Evolutionary conservation across 2,113 vertebrate genomes (phyloP), one percentile per base, ranked within the genome.

Genomic region (Pachycephala philippinensis): DNA sequence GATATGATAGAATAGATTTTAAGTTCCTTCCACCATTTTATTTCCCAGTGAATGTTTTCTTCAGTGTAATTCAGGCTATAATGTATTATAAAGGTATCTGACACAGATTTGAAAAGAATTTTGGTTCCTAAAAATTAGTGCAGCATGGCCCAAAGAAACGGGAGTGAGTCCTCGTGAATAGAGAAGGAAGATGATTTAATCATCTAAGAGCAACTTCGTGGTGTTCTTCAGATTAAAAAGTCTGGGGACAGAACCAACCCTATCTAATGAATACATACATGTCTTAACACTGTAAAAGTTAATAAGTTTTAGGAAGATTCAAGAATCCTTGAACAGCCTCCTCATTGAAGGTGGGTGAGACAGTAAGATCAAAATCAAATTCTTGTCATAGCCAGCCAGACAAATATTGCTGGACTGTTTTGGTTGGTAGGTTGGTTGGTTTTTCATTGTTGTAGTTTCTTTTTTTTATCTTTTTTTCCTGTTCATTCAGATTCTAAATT

Each of bases 371-470:
- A 80, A 93, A 91, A 84, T 30, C 30, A 71, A 30, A 45, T 39
- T 76, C 6, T 23, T 42, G 10, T n/a, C 40, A 40, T 6, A 54
- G 6, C 3, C 15, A 47, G 50, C 11, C 2, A n/a, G 19, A 80
- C 30, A 76, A 80, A 40, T 37, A 31, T 27, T 9, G 0, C 9
- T 39, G 23, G 13, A 16, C 5, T 52, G 6, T 49, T 76, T 61
- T 70, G 2, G 1, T 59, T 69, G 15, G 6, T 50, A 60, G 3
- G 1, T 15, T 60, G 15, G 4, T 54, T 59, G 15, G 4, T 0
- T 39, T 33, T 61, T 66, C 26, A 20, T 22, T 75, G 4, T 21
- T 30, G 2, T 30, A 71, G 0, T 7, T 37, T 56, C 1, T 45
- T 37, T 20, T 21, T 45, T 45, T 45, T 45, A n/a, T 40, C 40